A percentile compares a stretch with the other conserved stretches of the same genome.
Conservation (phyloP, 2,888 invertebrate species). For the Anoncus sp. region DNA sequence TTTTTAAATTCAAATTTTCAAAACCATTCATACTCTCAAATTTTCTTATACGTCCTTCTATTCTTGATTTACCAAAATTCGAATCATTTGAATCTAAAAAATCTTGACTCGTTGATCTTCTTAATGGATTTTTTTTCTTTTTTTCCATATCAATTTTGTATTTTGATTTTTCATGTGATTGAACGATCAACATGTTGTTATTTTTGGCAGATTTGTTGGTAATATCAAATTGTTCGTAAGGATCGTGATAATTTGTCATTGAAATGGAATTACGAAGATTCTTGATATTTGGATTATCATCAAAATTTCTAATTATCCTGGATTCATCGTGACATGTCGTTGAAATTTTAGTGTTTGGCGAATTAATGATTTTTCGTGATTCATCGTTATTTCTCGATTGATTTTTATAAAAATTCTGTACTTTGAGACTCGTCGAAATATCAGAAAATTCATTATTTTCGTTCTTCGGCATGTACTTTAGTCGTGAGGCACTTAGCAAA, state of each 20-base stretch:
- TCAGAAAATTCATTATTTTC: constrained; percentile 43
- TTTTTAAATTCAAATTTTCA: constrained; percentile 76
- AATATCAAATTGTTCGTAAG: constrained; percentile 66
- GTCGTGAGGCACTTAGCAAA: constrained; percentile 86
- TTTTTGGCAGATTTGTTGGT: no score
- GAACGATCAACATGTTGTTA: constrained; percentile 59
- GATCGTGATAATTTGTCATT: constrained; percentile 50
- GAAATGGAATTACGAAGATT: constrained; percentile 32
- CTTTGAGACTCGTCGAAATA: constrained; percentile 23
- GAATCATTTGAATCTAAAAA: constrained; percentile 75
- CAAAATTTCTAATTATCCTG: constrained; percentile 64
- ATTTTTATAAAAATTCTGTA: constrained; percentile 30
- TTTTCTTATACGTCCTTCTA: constrained; percentile 79
- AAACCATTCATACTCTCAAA: constrained; percentile 80
- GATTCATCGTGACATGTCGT: no score
- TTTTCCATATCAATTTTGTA: constrained; percentile 76
- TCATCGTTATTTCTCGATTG: neutral
- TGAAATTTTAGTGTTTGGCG: no score
- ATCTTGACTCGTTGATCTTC: constrained; percentile 79
- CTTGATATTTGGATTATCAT: constrained; percentile 46
- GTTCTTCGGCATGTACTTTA: constrained; percentile 75
- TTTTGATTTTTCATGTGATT: constrained; percentile 59
- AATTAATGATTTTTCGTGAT: neutral
- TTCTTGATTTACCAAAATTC: constrained; percentile 65
- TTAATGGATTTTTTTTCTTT: constrained; percentile 75